These are phyloP conservation scores for Chaenogobius annularis DNA, from an alignment of 2,113 vertebrate species.

Conservation along the genomic window DNA sequence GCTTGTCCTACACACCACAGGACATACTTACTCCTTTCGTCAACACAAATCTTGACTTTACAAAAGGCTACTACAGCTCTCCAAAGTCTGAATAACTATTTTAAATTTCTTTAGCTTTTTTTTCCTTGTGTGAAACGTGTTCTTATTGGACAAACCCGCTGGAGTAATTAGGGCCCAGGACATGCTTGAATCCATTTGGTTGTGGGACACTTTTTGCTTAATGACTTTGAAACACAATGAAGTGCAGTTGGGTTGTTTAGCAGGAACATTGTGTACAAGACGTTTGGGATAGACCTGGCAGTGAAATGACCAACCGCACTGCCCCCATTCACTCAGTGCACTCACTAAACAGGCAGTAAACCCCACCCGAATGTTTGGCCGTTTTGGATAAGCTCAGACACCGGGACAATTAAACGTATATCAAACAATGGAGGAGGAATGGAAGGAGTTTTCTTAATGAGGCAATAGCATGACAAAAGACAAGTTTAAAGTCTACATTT, in stretches of 20 bases:
- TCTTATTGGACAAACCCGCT: conserved; percentile 17
- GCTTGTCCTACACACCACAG: conserved; percentile 21
- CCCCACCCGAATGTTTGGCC: conserved; percentile 54
- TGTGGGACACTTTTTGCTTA: conserved; percentile 14
- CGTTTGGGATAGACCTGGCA: conserved; percentile 18
- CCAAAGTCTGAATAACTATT: conserved; percentile 9
- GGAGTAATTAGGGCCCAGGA: not conserved
- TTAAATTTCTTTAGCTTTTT: conserved; percentile 32
- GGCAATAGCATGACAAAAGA: conserved; percentile 26
- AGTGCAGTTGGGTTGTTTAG: not conserved
- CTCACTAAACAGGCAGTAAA: conserved; percentile 61
- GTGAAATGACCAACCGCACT: conserved; percentile 27
- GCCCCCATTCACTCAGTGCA: conserved; percentile 24
- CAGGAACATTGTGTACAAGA: conserved; percentile 15
- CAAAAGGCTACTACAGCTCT: conserved; percentile 27
- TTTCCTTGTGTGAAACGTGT: conserved; percentile 16
- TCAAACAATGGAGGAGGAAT: conserved; percentile 28
- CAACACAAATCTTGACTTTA: conserved; percentile 32
- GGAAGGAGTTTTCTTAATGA: conserved; percentile 3
- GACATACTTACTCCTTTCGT: conserved; percentile 19
- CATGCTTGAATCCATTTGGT: conserved; percentile 18
- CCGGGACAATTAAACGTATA: conserved; percentile 51
- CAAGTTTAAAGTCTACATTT: not conserved
- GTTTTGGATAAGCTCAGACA: conserved; percentile 44
- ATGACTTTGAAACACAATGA: conserved; percentile 9